A percentile compares a stretch with the other conserved stretches of the same genome.
Conservation (phyloP, 2,888 invertebrate genomes). For the Mesochorus sp. region DNA sequence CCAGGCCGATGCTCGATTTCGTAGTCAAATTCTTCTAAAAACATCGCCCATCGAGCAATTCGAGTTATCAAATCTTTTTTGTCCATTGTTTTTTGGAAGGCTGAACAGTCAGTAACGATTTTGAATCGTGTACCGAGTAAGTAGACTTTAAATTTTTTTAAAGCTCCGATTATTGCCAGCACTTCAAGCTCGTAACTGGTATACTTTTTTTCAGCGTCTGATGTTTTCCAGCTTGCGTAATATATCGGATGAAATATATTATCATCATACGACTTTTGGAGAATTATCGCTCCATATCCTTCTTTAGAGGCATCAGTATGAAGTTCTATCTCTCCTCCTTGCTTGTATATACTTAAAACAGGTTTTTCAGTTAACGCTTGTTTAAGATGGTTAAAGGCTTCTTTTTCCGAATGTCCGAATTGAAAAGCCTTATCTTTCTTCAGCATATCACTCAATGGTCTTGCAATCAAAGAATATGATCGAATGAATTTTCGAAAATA, state of each 20-base stretch:
- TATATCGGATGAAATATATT: slow-evolving; percentile 63
- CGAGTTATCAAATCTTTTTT: slow-evolving; percentile 63
- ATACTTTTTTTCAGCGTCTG: slow-evolving; percentile 64
- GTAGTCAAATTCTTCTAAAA: slow-evolving; percentile 65
- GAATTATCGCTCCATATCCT: slow-evolving; percentile 58
- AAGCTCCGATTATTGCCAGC: slow-evolving; percentile 63
- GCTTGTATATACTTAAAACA: slow-evolving; percentile 4
- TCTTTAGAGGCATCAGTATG: slow-evolving; percentile 50
- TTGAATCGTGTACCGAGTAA: slow-evolving; percentile 64
- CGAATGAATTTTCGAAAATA: slow-evolving; percentile 62
- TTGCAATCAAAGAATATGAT: slow-evolving; percentile 52
- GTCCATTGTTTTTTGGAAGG: slow-evolving; percentile 62
- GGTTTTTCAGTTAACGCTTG: slow-evolving; percentile 22
- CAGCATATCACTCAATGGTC: slow-evolving; percentile 54
- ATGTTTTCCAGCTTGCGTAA: slow-evolving; percentile 66
- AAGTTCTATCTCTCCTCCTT: slow-evolving; percentile 24
- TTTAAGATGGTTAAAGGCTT: slow-evolving; percentile 58
- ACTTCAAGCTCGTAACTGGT: slow-evolving; percentile 67
- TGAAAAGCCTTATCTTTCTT: background rate
- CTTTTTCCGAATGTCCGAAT: background rate
- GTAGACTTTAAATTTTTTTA: slow-evolving; percentile 65
- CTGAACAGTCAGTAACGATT: slow-evolving; percentile 67
- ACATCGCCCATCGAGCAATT: slow-evolving; percentile 65
- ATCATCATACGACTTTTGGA: slow-evolving; percentile 53
- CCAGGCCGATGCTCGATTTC: slow-evolving; percentile 65